Percentiles rank a stretch among this genome's conserved stretches.
Conservation (phyloP, 2,888 invertebrate species). For the Ramazzottius varieornatus region DNA sequence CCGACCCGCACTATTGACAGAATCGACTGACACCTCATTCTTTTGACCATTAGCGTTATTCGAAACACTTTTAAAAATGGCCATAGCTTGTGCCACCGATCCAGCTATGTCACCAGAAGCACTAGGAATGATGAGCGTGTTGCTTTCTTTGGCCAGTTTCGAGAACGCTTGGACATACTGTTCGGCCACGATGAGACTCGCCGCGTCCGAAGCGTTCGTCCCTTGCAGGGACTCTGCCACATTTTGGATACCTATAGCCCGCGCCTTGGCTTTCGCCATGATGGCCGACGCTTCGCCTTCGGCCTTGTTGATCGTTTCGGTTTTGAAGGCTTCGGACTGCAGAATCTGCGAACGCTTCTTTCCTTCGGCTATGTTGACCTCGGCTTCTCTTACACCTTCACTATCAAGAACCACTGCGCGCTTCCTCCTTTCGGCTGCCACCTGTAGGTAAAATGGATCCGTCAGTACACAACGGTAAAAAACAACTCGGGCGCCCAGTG, state of each 20-base stretch:
- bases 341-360: constrained; percentile 67
- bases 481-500: too few species aligned
- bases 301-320: constrained; percentile 79
- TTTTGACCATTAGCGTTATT: too few species aligned
- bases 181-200: constrained; percentile 68
- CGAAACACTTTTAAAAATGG: background rate
- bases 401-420: constrained; percentile 87
- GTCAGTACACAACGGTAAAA: too few species aligned
- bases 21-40: too few species aligned
- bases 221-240: constrained; percentile 38
- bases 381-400: constrained; percentile 45
- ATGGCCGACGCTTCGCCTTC: constrained; percentile 71
- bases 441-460: too few species aligned
- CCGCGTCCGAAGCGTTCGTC: constrained; percentile 49
- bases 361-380: constrained; percentile 93
- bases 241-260: constrained; percentile 50
- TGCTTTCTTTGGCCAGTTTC: constrained; percentile 66
- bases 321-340: constrained; percentile 75
- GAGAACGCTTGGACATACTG: constrained; percentile 82
- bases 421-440: constrained; percentile 88
- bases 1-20: too few species aligned
- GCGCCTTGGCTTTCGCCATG: constrained; percentile 63
- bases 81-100: background rate
- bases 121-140: constrained; percentile 68
- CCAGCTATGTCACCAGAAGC: background rate